These are phyloP conservation scores for Syrmaticus mikado DNA, from an alignment of 2,113 vertebrate species.

Conservation along the genomic window DNA sequence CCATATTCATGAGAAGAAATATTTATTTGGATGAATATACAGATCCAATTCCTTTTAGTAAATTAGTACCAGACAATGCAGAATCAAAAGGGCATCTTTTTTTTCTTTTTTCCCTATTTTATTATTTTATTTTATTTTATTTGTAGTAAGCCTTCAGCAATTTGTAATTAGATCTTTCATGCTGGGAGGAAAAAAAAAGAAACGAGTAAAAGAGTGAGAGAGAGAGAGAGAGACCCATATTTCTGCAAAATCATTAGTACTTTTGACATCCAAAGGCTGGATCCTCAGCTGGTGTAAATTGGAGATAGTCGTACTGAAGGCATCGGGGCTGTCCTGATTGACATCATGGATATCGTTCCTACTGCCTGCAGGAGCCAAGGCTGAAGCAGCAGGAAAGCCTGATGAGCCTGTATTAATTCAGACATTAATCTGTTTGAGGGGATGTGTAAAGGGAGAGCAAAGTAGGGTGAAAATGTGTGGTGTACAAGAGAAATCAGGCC, in stretches of 20 bases:
- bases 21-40: constrained; percentile 13
- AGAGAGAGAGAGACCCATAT: background rate
- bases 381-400: background rate
- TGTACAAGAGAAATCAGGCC: background rate
- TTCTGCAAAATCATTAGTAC: constrained; percentile 41
- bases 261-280: constrained; percentile 27
- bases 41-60: background rate
- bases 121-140: background rate
- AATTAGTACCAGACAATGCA: constrained; percentile 25
- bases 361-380: background rate
- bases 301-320: background rate
- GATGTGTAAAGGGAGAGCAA: background rate
- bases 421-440: background rate
- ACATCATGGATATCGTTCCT: background rate
- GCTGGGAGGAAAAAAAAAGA: background rate
- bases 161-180: constrained; percentile 64
- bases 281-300: constrained; percentile 19
- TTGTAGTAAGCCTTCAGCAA: constrained; percentile 49
- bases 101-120: background rate
- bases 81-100: constrained; percentile 1
- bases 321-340: background rate
- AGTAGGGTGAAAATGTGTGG: background rate
- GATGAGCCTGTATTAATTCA: background rate
- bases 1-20: constrained; percentile 25
- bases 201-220: background rate